Base-by-base conservation (phyloP, 1,140 invertebrate genomes). In the Zaprionus africanus region DNA sequence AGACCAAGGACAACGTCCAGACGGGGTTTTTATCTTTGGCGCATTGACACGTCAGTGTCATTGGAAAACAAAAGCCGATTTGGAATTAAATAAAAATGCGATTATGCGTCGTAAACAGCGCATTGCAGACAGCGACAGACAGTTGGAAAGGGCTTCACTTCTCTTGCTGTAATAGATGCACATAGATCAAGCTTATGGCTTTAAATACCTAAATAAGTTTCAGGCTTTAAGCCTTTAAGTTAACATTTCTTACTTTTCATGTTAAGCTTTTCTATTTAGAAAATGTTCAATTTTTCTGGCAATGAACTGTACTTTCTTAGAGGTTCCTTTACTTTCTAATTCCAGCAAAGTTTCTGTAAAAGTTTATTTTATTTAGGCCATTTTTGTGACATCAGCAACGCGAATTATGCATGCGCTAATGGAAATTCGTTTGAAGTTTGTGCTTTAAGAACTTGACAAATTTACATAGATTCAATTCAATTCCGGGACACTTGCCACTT, bases 61-160 rank as follows among this genome's bases (percentile, higher is more conserved):
- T 88, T 90, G 81, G 81, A 76, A 90, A 71, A 64, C 43, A 56
- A 53, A 60, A 71, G 79, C 71, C 78, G 56, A 71, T 63, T 70
- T 70, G 34, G 62, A 73, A 88, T 88, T 90, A 88, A 88, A 88
- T 84, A 88, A 88, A 88, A 90, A 90, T 81, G 81, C 75, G 85
- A 88, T 90, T 88, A 88, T 81, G 78, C 66, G 49, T 80, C 71
- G 78, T 88, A 88, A 88, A 88, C 72, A 85, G 79, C 76, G 69
- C 72, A 67, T 56, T 85, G 81, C 81, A 81, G 82, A 81, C 81
- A 74, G 68, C 62, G 67, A 57, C 49, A 41, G 53, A 46, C 46
- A 43, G 51, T 62, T 63, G 66, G 62, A 76, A 76, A 76, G 53
- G 70, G 22, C 36, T 80, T 84, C 36, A 31, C 46, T 67, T 36